Evolutionary conservation across 2,797 vertebrate genomes (phyloP).

Genomic region (Linurgus olivaceus): DNA sequence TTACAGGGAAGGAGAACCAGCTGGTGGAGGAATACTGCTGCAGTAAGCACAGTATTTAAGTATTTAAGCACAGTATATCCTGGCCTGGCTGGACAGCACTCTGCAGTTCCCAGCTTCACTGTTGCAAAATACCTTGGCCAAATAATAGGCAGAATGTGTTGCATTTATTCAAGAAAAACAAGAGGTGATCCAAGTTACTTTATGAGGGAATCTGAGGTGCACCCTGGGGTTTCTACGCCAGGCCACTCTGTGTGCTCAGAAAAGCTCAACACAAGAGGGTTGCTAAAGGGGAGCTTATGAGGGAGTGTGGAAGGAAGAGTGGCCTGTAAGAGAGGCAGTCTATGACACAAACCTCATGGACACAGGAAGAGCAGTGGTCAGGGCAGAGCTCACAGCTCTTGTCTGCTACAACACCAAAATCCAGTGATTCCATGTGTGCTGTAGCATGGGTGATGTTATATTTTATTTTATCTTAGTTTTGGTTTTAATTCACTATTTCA

Average conservation of each 20-base stretch:
- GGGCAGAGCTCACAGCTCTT: neutral
- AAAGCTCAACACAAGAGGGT: neutral
- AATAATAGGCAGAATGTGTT: slow-evolving; percentile 12
- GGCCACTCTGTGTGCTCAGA: neutral
- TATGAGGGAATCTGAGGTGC: slow-evolving; percentile 21
- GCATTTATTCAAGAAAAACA: slow-evolving; percentile 54
- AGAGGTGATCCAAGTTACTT: slow-evolving; percentile 36
- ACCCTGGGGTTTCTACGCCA: neutral
- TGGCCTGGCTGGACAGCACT: slow-evolving; percentile 29
- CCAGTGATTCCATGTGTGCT: neutral
- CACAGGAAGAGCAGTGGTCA: neutral
- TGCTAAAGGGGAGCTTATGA: neutral
- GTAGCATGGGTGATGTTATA: neutral
- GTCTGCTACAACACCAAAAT: neutral
- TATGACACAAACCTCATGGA: neutral
- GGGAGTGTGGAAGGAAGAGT: neutral
- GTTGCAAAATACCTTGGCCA: slow-evolving; percentile 62
- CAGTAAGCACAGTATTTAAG: neutral
- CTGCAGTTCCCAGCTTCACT: slow-evolving; percentile 40
- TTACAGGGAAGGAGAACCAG: slow-evolving; percentile 81
- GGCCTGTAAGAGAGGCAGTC: neutral
- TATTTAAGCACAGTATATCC: no score
- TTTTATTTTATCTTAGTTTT: neutral
- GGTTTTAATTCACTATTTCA: neutral
- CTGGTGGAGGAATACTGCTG: slow-evolving; percentile 65